Evolutionary conservation across 2,113 vertebrate genomes (phyloP).

Genomic region (Thamnophis sirtalis): DNA sequence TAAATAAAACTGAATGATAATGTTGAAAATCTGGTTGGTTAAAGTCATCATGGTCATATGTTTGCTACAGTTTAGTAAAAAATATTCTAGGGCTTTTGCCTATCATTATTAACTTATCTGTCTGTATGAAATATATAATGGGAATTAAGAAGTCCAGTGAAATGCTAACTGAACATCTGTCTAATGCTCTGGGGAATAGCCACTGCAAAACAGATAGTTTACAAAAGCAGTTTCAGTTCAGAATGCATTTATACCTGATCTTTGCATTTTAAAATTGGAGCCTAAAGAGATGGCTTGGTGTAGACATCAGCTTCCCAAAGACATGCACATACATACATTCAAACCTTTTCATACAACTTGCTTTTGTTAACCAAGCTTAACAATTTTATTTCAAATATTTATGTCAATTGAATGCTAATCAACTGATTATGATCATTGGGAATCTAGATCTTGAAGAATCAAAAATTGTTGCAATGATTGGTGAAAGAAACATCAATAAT

Average conservation of each 20-base stretch:
- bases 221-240: neutral
- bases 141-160: neutral
- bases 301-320: slow-evolving; percentile 13
- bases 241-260: neutral
- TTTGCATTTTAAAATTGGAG: slow-evolving; percentile 10
- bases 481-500: too few relatives aligned
- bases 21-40: too few relatives aligned
- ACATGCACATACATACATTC: neutral
- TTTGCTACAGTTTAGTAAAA: neutral
- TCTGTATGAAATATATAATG: neutral
- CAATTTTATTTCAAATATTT: neutral
- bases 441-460: too few relatives aligned
- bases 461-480: too few relatives aligned
- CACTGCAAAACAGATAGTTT: neutral
- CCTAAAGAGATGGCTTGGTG: neutral
- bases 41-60: neutral
- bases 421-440: neutral
- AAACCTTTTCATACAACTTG: neutral
- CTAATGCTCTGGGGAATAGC: neutral
- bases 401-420: neutral
- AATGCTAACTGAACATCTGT: neutral
- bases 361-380: neutral
- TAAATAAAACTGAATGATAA: too few relatives aligned
- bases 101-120: neutral
- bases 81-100: neutral